These are phyloP conservation scores for Aethes cnicana DNA, from an alignment of 2,888 invertebrate genomes.

Conservation along the genomic window DNA sequence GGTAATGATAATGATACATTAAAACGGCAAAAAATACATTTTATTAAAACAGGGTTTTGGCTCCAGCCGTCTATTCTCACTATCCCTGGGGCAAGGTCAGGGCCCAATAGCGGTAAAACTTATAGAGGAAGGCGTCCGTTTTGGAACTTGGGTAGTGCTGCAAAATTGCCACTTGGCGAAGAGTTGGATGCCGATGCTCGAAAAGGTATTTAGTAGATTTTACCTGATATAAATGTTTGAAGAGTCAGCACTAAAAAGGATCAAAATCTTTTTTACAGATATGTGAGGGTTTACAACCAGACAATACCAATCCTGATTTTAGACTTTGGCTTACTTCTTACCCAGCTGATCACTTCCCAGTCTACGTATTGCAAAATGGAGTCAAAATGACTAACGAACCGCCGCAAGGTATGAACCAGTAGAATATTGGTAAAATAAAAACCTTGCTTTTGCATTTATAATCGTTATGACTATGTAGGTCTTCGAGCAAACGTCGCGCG, in stretches of 20 bases:
- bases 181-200: constrained; percentile 96
- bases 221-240: not conserved
- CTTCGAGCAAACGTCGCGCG: constrained; percentile 91
- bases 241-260: not conserved
- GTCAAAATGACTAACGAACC: constrained; percentile 99
- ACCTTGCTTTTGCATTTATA: not conserved
- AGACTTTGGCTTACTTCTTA: constrained; percentile 97
- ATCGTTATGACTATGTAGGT: constrained; percentile 51
- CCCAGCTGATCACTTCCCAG: constrained; percentile 95
- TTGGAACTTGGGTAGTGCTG: constrained; percentile 95
- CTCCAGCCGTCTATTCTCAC: constrained; percentile 87
- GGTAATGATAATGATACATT: no score
- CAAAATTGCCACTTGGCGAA: constrained; percentile 98
- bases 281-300: constrained; percentile 91
- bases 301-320: constrained; percentile 94
- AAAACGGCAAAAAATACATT: no score
- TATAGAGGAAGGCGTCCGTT: constrained; percentile 91
- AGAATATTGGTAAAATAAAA: not conserved
- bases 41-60: constrained; percentile 84
- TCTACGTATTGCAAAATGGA: constrained; percentile 94
- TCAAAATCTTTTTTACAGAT: constrained; percentile 72
- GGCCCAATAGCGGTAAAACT: constrained; percentile 93
- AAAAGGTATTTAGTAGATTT: constrained; percentile 84
- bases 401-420: constrained; percentile 86
- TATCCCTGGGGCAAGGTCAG: constrained; percentile 97